Evolutionary conservation across 1,140 invertebrate genomes (phyloP).

Genomic region (Heliconius hewitsoni): DNA sequence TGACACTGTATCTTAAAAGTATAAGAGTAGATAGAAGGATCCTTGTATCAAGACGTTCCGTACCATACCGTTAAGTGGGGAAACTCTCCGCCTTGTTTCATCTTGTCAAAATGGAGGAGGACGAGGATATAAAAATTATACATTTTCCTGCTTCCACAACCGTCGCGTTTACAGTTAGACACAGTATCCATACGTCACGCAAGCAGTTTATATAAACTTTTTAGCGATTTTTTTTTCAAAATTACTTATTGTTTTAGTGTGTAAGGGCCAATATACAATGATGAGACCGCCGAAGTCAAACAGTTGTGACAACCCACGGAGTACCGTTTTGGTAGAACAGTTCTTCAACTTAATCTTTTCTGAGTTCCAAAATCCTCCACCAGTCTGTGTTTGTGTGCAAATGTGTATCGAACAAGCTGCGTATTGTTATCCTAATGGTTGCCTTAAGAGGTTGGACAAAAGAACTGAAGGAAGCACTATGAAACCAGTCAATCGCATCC

Average conservation of each 20-base stretch:
- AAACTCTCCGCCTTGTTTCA: no score
- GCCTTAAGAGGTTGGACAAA: constrained; percentile 49
- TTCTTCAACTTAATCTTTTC: constrained; percentile 69
- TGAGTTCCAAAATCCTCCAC: constrained; percentile 57
- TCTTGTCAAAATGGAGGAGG: no score
- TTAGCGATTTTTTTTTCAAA: no score
- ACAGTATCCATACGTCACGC: no score
- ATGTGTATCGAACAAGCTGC: constrained; percentile 62
- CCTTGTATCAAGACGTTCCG: no score
- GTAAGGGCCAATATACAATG: constrained; percentile 26
- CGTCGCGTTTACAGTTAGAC: no score
- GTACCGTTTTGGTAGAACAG: constrained; percentile 54
- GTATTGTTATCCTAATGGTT: constrained; percentile 73
- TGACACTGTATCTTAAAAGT: no score
- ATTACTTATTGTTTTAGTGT: constrained; percentile 16
- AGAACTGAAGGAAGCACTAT: constrained; percentile 30
- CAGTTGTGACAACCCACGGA: constrained; percentile 30
- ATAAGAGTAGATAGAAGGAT: no score
- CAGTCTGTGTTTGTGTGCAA: constrained; percentile 66
- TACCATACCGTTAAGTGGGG: no score
- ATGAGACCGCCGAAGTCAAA: constrained; percentile 27
- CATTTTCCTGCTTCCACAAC: no score
- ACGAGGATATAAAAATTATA: no score
- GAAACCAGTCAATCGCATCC: constrained; percentile 34
- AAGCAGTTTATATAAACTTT: no score